Conservation (phyloP, 2,888 invertebrate species). For the Rhimphoctona megacephalus region DNA sequence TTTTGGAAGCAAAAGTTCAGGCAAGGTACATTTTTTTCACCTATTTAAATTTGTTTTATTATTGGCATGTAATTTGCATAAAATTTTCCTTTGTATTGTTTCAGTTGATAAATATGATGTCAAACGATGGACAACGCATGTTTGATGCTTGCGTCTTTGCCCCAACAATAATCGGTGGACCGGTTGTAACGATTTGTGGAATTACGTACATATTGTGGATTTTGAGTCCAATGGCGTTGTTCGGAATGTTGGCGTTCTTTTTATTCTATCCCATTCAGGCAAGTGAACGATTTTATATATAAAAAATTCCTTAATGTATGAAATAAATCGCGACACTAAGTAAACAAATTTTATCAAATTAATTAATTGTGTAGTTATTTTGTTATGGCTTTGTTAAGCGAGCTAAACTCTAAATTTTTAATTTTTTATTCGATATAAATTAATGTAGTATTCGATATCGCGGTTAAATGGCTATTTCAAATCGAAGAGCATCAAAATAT, state of each 20-base stretch:
- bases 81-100: conserved; percentile 67
- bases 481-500: conserved; percentile 73
- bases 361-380: too few relatives aligned
- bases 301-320: background rate
- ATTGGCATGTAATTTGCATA: background rate
- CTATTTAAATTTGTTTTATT: background rate
- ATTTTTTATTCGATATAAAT: conserved; percentile 84
- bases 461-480: conserved; percentile 82
- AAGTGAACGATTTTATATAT: conserved; percentile 67
- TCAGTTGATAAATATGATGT: conserved; percentile 87
- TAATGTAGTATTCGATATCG: conserved; percentile 84
- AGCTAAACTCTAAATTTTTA: background rate
- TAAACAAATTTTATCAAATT: too few relatives aligned
- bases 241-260: conserved; percentile 85
- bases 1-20: conserved; percentile 85
- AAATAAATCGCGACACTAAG: too few relatives aligned
- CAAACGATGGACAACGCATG: conserved; percentile 86
- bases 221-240: conserved; percentile 86
- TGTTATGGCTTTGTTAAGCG: background rate
- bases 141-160: conserved; percentile 86
- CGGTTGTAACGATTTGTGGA: conserved; percentile 85
- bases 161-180: conserved; percentile 86
- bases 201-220: conserved; percentile 85
- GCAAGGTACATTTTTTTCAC: conserved; percentile 77
- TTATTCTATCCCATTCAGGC: conserved; percentile 87